A percentile compares a stretch with the other conserved stretches of the same genome.
Conservation (phyloP, 2,113 vertebrate species). For the Saccopteryx bilineata region DNA sequence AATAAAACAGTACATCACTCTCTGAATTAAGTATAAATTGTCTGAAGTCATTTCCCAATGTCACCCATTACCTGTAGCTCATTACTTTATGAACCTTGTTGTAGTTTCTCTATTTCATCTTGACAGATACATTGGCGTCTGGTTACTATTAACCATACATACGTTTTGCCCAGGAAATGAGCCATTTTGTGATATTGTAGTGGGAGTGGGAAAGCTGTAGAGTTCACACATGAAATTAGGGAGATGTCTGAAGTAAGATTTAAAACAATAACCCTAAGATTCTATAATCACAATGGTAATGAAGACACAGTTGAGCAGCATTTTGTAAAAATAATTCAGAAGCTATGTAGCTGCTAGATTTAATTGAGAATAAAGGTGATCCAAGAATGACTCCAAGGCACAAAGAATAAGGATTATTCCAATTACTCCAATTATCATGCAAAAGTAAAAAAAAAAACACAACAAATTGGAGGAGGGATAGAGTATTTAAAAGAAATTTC, state of each 20-base stretch:
- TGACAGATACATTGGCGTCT: conserved; percentile 31
- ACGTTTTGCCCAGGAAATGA: not conserved
- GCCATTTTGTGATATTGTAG: not conserved
- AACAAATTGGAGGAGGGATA: not conserved
- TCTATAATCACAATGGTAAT: not conserved
- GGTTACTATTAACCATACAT: not conserved
- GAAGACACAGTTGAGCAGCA: not conserved
- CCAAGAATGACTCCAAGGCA: conserved; percentile 2
- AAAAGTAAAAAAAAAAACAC: not conserved
- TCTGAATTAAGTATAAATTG: conserved; percentile 10
- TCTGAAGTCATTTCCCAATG: conserved; percentile 18
- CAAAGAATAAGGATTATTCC: conserved; percentile 7
- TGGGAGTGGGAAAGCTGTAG: not conserved
- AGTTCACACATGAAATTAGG: not conserved
- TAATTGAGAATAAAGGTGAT: conserved; percentile 20
- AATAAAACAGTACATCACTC: not conserved
- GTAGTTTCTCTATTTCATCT: not conserved
- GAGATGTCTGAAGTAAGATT: not conserved
- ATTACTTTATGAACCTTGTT: conserved; percentile 20
- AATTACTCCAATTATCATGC: not conserved
- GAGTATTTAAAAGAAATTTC: not conserved
- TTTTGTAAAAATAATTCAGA: conserved; percentile 38
- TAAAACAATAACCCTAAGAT: conserved; percentile 1
- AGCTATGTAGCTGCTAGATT: not conserved
- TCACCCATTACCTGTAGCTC: not conserved